Conservation (phyloP, 2,113 vertebrate genomes). For the Leucopsar rothschildi region DNA sequence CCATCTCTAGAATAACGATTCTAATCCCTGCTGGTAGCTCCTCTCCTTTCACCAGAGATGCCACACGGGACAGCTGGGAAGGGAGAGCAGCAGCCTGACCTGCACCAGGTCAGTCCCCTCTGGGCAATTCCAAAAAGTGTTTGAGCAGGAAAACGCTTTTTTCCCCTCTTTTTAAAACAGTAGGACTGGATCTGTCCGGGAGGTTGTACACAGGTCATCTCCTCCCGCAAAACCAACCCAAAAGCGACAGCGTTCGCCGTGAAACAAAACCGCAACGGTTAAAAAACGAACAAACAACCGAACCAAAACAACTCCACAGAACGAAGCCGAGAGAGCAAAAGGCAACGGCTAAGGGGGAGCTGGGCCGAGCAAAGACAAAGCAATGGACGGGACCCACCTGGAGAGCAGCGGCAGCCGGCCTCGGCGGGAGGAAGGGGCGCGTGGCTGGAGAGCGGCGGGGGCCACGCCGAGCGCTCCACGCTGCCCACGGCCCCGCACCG, state of each 20-base stretch:
- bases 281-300: not conserved
- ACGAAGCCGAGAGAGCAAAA: not conserved
- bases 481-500: constrained; percentile 68
- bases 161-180: rapidly evolving
- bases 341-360: not conserved
- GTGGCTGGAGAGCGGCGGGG: constrained; percentile 53
- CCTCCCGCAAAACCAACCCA: constrained; percentile 6
- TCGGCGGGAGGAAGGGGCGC: constrained; percentile 49
- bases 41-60: not conserved
- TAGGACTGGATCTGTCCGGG: not conserved
- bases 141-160: not conserved
- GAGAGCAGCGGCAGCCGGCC: constrained; percentile 56
- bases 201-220: not conserved
- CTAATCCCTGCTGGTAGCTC: not conserved
- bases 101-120: not conserved
- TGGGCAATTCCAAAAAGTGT: not conserved
- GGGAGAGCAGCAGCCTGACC: not conserved
- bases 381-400: constrained; percentile 74
- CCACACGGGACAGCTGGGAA: not conserved
- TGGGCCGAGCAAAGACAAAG: constrained; percentile 66
- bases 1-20: not conserved
- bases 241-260: not conserved
- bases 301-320: not conserved
- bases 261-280: not conserved
- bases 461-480: constrained; percentile 53